Conservation (phyloP, 2,888 invertebrate genomes). For the Parascotia fuliginaria region DNA sequence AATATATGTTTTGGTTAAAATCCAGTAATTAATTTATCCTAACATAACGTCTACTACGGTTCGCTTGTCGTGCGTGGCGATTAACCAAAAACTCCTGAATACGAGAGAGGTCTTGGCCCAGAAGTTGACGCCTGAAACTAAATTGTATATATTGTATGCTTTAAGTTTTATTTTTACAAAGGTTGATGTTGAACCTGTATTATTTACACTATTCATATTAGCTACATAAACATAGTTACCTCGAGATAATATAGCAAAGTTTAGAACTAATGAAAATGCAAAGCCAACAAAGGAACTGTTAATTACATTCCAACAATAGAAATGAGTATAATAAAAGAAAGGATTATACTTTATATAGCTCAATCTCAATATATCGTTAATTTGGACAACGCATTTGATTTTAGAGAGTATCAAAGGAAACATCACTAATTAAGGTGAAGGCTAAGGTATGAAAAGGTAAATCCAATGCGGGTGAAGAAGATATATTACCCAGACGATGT, state of each 20-base stretch:
- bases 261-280: slow-evolving; percentile 32
- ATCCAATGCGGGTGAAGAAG: slow-evolving; percentile 33
- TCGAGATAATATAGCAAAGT: slow-evolving; percentile 13
- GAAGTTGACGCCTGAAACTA: no score
- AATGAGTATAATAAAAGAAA: slow-evolving; percentile 19
- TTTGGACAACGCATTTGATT: slow-evolving; percentile 17
- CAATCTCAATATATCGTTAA: slow-evolving; percentile 8
- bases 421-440: slow-evolving; percentile 17
- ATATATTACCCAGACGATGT: slow-evolving; percentile 30
- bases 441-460: slow-evolving; percentile 21
- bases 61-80: no score
- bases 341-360: slow-evolving; percentile 11
- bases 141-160: no score
- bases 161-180: no score
- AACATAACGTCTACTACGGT: no score
- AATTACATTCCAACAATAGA: slow-evolving; percentile 37
- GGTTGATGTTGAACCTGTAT: no score
- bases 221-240: no score
- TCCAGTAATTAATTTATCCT: neutral
- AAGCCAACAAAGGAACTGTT: slow-evolving; percentile 36
- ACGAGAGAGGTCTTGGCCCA: no score
- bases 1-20: neutral
- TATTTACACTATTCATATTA: no score
- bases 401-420: slow-evolving; percentile 24
- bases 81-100: no score